A percentile compares a stretch with the other conserved stretches of the same genome.
Evolutionary conservation across 2,888 invertebrate genomes (phyloP).

Genomic region (Drosophila percnosoma): DNA sequence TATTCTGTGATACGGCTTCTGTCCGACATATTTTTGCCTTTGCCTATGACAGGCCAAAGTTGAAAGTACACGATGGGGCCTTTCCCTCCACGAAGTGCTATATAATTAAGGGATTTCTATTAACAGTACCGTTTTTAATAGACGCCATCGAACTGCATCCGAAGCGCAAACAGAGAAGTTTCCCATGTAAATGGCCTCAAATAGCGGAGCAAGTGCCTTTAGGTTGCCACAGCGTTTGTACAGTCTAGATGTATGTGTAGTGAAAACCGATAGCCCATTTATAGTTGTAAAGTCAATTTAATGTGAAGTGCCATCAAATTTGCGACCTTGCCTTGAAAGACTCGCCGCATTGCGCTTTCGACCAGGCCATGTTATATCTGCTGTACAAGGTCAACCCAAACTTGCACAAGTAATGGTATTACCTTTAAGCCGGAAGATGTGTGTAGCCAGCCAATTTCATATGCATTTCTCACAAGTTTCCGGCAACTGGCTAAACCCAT

Average conservation of each 20-base stretch:
- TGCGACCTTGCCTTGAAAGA: constrained; percentile 21
- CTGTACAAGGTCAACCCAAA: background rate
- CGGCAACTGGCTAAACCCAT: background rate
- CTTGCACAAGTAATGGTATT: background rate
- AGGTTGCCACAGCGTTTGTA: background rate
- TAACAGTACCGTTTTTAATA: too few species aligned
- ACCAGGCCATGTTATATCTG: background rate
- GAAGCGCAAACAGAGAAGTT: too few species aligned
- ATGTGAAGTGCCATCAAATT: constrained; percentile 13
- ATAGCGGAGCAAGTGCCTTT: too few species aligned
- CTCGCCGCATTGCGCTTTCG: constrained; percentile 16
- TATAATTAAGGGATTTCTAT: constrained; percentile 16
- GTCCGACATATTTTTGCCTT: constrained; percentile 32
- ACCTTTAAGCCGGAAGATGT: background rate
- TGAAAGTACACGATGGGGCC: constrained; percentile 8
- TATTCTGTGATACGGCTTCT: constrained; percentile 38
- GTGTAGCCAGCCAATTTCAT: background rate
- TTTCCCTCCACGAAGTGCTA: constrained; percentile 9
- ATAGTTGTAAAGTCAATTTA: background rate
- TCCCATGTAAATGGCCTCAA: background rate
- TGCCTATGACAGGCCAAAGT: constrained; percentile 30
- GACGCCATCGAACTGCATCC: too few species aligned
- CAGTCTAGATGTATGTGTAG: background rate
- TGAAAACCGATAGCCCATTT: background rate
- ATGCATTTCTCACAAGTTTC: constrained; percentile 4